Percentiles rank a stretch among this genome's conserved stretches.
phyloP scores from a whole-genome alignment of 2,113 vertebrate genomes.

The Lipotes vexillifer region DNA sequence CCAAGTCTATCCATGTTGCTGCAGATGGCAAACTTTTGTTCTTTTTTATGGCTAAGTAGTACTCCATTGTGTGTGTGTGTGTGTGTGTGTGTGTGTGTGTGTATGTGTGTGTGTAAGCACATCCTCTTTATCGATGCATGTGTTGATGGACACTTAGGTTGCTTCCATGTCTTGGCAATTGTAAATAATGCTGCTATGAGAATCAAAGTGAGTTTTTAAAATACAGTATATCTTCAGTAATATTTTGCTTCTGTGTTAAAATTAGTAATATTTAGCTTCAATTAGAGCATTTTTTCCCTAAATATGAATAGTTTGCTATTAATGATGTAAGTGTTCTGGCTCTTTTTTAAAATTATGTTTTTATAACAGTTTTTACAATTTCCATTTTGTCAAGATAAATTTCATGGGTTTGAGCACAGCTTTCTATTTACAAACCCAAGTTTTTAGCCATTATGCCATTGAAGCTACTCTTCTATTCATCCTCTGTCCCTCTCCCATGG shows the following conservation, averaged over 20 bases:
- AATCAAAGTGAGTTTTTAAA: background rate
- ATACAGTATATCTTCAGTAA: background rate
- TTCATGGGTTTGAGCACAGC: background rate
- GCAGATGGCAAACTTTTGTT: background rate
- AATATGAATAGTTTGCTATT: background rate
- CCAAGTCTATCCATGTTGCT: background rate
- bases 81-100: background rate
- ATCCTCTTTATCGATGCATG: no score
- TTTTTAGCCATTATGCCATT: background rate
- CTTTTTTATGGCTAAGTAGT: background rate
- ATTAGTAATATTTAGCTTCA: background rate
- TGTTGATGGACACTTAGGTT: no score
- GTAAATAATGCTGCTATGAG: background rate
- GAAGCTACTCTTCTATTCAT: background rate
- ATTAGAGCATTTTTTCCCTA: background rate
- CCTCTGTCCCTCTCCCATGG: accelerated
- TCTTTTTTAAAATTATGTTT: background rate
- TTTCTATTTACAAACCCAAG: background rate
- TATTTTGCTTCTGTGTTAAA: background rate
- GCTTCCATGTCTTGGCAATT: background rate
- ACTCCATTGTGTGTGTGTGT: background rate
- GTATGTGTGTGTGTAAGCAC: no score
- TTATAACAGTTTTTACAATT: background rate
- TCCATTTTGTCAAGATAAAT: background rate
- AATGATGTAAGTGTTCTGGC: background rate